Evolutionary conservation across 2,888 invertebrate genomes (phyloP).

Genomic region (Petrolisthes manimaculis): DNA sequence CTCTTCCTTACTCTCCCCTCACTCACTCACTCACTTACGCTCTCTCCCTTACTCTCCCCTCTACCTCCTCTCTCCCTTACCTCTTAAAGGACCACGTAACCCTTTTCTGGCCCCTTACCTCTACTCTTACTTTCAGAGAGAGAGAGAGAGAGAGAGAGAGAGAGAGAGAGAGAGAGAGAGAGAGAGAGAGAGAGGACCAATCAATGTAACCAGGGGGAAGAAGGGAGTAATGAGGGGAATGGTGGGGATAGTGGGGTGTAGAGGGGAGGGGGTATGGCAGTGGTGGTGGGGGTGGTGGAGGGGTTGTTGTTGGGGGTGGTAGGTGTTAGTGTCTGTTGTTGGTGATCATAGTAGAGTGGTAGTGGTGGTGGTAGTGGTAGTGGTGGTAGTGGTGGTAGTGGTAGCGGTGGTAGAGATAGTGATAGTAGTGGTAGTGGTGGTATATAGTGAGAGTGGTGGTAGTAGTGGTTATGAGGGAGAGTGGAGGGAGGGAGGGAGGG

Average conservation of each 20-base stretch:
- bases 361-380: background rate
- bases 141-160: constrained; percentile 28
- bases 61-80: background rate
- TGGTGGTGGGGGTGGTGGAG: background rate
- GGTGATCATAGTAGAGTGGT: background rate
- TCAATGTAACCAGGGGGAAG: background rate
- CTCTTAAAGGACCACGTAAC: background rate
- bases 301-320: background rate
- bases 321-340: background rate
- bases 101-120: background rate
- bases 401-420: no score
- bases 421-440: background rate
- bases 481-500: background rate
- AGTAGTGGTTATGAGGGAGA: constrained; percentile 5
- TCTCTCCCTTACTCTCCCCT: background rate
- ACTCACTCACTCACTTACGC: background rate
- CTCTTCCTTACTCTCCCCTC: background rate
- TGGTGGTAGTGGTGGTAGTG: background rate
- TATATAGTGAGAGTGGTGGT: background rate
- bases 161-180: constrained; percentile 24
- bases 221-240: background rate
- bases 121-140: background rate
- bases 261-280: background rate
- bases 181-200: constrained; percentile 18
- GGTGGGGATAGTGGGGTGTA: background rate